A percentile compares a stretch with the other conserved stretches of the same genome.
Evolutionary conservation across 2,797 vertebrate species (phyloP).

Genomic region (Danionella dracula): DNA sequence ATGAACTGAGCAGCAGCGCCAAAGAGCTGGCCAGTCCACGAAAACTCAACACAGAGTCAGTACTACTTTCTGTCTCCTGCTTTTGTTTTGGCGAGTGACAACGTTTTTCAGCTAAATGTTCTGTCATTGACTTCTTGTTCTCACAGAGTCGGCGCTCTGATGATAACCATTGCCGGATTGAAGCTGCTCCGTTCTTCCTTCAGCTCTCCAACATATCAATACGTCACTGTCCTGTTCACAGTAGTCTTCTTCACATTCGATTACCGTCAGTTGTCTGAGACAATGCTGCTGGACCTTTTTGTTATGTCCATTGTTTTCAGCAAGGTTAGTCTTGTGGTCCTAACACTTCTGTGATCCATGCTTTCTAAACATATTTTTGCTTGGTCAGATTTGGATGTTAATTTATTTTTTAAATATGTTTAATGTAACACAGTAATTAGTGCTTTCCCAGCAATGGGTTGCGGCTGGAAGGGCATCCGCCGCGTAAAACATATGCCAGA

Average conservation of each 20-base stretch:
- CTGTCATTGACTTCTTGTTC: background rate
- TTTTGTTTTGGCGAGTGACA: background rate
- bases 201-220: constrained; percentile 94
- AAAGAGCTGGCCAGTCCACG: constrained; percentile 89
- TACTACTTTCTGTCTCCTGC: background rate
- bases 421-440: too few species aligned
- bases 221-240: constrained; percentile 92
- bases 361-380: too few species aligned
- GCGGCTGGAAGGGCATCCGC: too few species aligned
- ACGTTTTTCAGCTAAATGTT: background rate
- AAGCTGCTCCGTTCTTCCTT: constrained; percentile 95
- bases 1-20: constrained; percentile 92
- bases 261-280: constrained; percentile 90
- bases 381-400: too few species aligned
- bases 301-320: constrained; percentile 97
- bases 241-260: constrained; percentile 98
- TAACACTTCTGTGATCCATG: too few species aligned
- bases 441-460: too few species aligned
- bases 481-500: too few species aligned
- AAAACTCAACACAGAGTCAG: constrained; percentile 95
- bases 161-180: constrained; percentile 94
- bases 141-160: constrained; percentile 85
- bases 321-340: constrained; percentile 71
- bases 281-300: constrained; percentile 95
- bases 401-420: too few species aligned